These are phyloP conservation scores for Tretioscincus oriximinensis DNA, from an alignment of 2,113 vertebrate species.

Conservation along the genomic window DNA sequence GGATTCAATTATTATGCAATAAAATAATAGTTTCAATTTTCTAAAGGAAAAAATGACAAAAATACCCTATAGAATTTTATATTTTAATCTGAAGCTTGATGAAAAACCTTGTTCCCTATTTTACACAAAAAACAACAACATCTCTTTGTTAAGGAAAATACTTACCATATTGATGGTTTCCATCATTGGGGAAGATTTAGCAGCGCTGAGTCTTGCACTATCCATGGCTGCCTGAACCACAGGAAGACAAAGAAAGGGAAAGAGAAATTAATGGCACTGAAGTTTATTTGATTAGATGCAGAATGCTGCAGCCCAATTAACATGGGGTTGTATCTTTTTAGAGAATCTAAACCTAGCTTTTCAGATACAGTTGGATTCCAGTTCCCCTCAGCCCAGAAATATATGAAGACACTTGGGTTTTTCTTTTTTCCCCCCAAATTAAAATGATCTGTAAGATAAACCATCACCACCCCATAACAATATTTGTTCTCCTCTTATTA, in stretches of 20 bases:
- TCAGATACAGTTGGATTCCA: background rate
- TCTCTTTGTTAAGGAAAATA: background rate
- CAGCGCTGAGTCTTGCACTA: constrained; percentile 92
- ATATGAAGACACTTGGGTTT: no score
- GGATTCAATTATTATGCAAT: no score
- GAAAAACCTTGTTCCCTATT: background rate
- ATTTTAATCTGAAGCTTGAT: background rate
- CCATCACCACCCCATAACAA: background rate
- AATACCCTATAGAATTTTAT: background rate
- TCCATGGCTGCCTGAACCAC: constrained; percentile 88
- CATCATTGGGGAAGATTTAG: constrained; percentile 98
- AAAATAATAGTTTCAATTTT: no score
- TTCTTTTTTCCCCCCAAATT: background rate
- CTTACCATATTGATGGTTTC: constrained; percentile 96
- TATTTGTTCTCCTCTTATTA: background rate
- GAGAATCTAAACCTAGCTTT: background rate
- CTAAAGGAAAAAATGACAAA: no score
- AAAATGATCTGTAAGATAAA: background rate
- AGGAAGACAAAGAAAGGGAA: background rate
- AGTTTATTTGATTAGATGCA: background rate
- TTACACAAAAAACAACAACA: background rate
- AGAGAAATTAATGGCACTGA: background rate
- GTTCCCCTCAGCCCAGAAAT: background rate
- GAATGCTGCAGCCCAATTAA: no score
- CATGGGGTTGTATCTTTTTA: background rate